phyloP scores from a whole-genome alignment of 2,797 vertebrate genomes.

The Arrhamphus sclerolepis region DNA sequence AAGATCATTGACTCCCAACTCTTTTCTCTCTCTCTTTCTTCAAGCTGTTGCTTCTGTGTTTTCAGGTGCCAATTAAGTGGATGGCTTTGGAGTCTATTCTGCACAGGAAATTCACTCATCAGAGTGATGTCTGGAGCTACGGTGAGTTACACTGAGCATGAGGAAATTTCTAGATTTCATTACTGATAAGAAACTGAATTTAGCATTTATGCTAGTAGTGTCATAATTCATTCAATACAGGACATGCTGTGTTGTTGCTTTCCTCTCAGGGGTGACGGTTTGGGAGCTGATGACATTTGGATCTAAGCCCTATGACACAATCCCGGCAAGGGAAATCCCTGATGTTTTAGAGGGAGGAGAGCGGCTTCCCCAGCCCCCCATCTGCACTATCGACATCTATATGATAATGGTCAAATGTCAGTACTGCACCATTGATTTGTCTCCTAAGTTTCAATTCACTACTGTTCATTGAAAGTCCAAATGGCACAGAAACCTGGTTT shows the following conservation, averaged over 20 bases:
- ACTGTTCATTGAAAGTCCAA: not conserved
- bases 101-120: conserved; percentile 94
- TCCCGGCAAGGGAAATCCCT: conserved; percentile 93
- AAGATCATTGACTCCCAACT: no score
- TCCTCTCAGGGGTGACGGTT: conserved; percentile 88
- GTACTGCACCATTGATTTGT: conserved; percentile 43
- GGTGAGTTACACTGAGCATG: conserved; percentile 74
- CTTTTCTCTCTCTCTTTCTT: not conserved
- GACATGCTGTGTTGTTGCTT: no score
- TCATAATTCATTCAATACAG: no score
- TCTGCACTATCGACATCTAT: conserved; percentile 98
- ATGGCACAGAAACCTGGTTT: no score
- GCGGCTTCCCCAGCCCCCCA: conserved; percentile 90
- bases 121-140: conserved; percentile 99
- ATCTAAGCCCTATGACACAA: conserved; percentile 94
- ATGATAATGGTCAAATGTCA: conserved; percentile 99
- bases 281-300: conserved; percentile 99
- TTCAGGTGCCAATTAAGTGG: conserved; percentile 98
- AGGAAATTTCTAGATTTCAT: not conserved
- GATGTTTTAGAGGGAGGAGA: conserved; percentile 93
- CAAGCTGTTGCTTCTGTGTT: not conserved
- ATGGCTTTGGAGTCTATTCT: conserved; percentile 98
- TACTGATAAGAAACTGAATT: not conserved
- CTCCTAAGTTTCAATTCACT: no score
- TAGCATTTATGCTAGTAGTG: no score